A percentile compares a stretch with the other conserved stretches of the same genome.
Evolutionary conservation across 2,113 vertebrate species (phyloP).

Genomic region (Anguilla rostrata): DNA sequence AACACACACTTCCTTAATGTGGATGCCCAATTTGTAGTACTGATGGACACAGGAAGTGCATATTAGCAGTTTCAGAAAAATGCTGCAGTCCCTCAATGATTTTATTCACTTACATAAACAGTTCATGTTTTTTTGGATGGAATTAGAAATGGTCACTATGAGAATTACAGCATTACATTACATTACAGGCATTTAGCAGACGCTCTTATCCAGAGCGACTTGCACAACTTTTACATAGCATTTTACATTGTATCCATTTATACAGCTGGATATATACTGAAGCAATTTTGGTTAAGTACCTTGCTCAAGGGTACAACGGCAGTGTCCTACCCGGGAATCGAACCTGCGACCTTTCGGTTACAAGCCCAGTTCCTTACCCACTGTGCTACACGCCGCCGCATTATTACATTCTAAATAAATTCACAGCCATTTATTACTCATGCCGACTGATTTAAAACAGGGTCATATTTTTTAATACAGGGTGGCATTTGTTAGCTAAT

Average conservation of each 20-base stretch:
- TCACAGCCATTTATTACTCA: constrained; percentile 26
- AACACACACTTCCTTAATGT: too few species aligned
- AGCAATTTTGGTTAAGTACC: too few species aligned
- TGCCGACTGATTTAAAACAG: constrained; percentile 19
- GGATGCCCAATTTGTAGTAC: neutral
- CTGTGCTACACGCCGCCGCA: too few species aligned
- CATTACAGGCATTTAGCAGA: too few species aligned
- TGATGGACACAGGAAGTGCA: constrained; percentile 2
- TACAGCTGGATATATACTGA: too few species aligned
- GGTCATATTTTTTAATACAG: constrained; percentile 10
- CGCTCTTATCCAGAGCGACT: too few species aligned
- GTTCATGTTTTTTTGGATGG: constrained; percentile 8
- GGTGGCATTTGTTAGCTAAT: constrained; percentile 16
- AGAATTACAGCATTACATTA: constrained; percentile 14
- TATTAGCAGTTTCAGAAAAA: neutral
- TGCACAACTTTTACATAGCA: too few species aligned
- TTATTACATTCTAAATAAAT: constrained; percentile 27
- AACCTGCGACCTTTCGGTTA: too few species aligned
- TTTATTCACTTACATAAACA: neutral
- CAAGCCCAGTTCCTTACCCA: too few species aligned
- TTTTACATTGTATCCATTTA: too few species aligned
- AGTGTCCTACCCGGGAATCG: too few species aligned
- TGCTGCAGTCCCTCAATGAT: neutral
- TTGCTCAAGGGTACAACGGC: too few species aligned
- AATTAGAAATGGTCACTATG: constrained; percentile 12